phyloP scores from a whole-genome alignment of 2,888 invertebrate species.

The Celastrina argiolus region DNA sequence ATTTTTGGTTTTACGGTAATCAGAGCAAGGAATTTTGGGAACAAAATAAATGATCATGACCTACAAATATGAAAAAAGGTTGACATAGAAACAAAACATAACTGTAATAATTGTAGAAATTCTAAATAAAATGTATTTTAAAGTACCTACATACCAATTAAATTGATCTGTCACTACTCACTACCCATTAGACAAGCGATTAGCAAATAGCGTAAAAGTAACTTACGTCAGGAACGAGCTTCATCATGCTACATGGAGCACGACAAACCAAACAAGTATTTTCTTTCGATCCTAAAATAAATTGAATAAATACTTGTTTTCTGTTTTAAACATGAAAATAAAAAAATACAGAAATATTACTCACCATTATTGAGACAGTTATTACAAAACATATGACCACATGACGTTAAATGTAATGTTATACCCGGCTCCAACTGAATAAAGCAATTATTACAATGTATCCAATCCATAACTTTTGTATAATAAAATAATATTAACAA shows the following conservation, averaged over 20 bases:
- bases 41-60: no score
- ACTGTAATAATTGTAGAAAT: no score
- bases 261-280: constrained; percentile 67
- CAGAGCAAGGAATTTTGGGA: no score
- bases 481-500: constrained; percentile 1
- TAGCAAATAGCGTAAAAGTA: constrained; percentile 17
- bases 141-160: no score
- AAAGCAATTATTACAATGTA: constrained; percentile 74
- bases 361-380: constrained; percentile 65
- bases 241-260: constrained; percentile 65
- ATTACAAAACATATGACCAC: constrained; percentile 75
- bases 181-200: no score
- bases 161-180: no score
- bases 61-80: no score
- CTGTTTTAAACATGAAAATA: constrained; percentile 15
- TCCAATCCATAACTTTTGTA: constrained; percentile 64
- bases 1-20: no score
- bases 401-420: constrained; percentile 69
- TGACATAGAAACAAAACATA: no score
- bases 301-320: not conserved
- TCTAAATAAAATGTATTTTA: no score
- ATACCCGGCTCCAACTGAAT: constrained; percentile 65
- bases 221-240: constrained; percentile 68
- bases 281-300: constrained; percentile 56
- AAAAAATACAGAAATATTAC: constrained; percentile 30